Evolutionary conservation across 2,113 vertebrate species (phyloP).

Genomic region (Morphnarchus princeps): DNA sequence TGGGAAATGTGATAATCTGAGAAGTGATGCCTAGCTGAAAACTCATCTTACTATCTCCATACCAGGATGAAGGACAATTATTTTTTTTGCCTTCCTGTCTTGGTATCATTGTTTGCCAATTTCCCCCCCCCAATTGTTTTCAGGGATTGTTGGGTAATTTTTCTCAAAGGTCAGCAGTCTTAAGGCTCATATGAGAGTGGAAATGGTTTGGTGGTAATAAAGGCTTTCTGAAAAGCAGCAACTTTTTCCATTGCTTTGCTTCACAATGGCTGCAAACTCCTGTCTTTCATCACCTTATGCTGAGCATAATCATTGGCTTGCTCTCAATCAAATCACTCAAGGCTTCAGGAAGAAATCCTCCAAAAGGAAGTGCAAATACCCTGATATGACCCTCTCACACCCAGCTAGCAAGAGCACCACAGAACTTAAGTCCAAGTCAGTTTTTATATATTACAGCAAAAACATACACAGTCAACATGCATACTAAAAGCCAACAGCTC

Average conservation of each 20-base stretch:
- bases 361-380: background rate
- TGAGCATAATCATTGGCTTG: background rate
- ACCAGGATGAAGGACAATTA: background rate
- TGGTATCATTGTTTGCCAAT: background rate
- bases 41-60: background rate
- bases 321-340: background rate
- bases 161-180: background rate
- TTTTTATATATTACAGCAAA: background rate
- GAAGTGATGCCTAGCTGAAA: background rate
- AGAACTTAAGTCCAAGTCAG: background rate
- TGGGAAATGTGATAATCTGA: background rate
- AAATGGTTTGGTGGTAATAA: background rate
- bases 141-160: background rate
- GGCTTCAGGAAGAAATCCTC: background rate
- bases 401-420: background rate
- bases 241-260: background rate
- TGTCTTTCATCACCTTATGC: background rate
- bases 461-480: background rate
- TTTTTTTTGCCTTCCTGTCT: background rate
- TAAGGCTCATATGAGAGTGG: background rate
- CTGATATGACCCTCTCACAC: background rate
- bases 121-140: background rate
- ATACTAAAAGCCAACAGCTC: background rate
- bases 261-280: background rate
- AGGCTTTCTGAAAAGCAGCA: background rate